Evolutionary conservation across 2,113 vertebrate genomes (phyloP).

Genomic region (Glaucidium brasilianum): DNA sequence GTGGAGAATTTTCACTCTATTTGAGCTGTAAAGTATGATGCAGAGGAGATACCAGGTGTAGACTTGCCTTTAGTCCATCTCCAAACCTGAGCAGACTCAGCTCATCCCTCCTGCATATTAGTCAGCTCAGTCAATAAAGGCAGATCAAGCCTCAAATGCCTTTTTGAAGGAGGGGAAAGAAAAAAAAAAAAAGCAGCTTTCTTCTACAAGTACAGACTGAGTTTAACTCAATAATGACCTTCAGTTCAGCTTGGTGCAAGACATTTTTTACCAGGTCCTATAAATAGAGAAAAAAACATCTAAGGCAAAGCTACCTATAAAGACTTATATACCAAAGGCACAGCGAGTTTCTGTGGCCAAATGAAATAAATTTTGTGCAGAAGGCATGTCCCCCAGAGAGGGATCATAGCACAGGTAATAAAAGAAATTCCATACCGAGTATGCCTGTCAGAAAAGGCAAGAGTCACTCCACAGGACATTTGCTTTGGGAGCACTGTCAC

Average conservation of each 20-base stretch:
- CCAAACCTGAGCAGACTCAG: neutral
- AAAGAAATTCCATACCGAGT: neutral
- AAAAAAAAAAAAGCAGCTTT: neutral
- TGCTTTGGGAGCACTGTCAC: neutral
- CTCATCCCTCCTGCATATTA: neutral
- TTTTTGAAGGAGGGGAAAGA: neutral
- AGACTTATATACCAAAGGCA: neutral
- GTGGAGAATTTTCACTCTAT: neutral
- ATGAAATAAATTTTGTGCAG: constrained; percentile 12
- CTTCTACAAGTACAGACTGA: neutral
- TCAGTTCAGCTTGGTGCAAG: neutral
- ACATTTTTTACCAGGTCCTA: neutral
- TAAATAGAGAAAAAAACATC: neutral
- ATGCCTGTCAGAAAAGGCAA: constrained; percentile 30
- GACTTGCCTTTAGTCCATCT: neutral
- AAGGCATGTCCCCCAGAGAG: neutral
- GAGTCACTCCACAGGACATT: neutral
- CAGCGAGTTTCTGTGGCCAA: constrained; percentile 29
- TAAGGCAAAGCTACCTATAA: neutral
- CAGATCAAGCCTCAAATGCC: neutral
- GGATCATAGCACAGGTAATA: constrained; percentile 19
- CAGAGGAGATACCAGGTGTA: neutral
- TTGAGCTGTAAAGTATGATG: neutral
- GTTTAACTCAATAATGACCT: neutral
- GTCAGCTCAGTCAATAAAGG: neutral